Evolutionary conservation across 2,797 vertebrate species (phyloP).

Genomic region (Bradypus variegatus): DNA sequence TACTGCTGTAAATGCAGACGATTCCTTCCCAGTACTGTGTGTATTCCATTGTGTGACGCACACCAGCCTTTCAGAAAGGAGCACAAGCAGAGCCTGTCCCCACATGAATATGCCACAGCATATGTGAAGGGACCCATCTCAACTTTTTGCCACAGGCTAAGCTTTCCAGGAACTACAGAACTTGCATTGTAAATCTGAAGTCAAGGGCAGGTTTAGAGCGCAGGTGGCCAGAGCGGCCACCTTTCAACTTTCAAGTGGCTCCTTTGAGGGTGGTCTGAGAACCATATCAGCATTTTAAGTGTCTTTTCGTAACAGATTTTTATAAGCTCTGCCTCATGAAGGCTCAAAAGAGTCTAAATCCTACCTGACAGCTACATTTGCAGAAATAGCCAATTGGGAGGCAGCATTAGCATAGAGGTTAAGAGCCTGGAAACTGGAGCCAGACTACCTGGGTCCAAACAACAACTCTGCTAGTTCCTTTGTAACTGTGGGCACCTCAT

Average conservation of each 20-base stretch:
- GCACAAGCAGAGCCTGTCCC: not conserved
- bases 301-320: not conserved
- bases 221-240: not conserved
- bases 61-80: not conserved
- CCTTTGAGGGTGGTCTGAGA: not conserved
- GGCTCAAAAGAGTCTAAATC: not conserved
- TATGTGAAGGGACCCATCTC: not conserved
- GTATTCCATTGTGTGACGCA: not conserved
- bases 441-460: not conserved
- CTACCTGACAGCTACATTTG: not conserved
- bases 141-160: not conserved
- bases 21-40: not conserved
- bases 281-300: not conserved
- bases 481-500: not conserved
- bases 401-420: not conserved
- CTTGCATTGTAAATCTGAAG: not conserved
- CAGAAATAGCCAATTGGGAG: not conserved
- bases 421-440: not conserved
- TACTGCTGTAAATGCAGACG: not conserved
- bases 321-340: not conserved
- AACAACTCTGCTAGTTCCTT: not conserved
- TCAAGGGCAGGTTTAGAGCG: not conserved
- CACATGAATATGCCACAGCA: fast-evolving
- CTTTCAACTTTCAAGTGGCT: not conserved
- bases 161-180: not conserved